These are phyloP conservation scores for Enoplosus armatus DNA, from an alignment of 2,797 vertebrate species.

Conservation along the genomic window DNA sequence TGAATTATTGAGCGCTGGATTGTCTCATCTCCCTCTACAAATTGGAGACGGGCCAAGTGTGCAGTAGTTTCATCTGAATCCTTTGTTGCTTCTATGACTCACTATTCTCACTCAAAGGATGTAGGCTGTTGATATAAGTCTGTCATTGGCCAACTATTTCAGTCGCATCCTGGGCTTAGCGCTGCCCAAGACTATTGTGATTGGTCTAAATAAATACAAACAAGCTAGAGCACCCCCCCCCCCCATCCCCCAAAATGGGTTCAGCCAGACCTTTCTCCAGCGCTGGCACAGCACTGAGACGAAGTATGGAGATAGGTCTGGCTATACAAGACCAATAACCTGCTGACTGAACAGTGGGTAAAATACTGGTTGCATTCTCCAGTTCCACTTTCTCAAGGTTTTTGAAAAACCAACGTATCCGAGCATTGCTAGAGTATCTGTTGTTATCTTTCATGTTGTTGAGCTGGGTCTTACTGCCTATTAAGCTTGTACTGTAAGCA, in stretches of 20 bases:
- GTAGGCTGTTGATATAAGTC: too few species aligned
- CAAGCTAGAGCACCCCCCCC: too few species aligned
- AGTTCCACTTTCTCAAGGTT: slow-evolving; percentile 13
- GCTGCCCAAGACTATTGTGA: too few species aligned
- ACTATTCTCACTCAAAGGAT: too few species aligned
- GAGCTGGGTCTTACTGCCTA: not conserved
- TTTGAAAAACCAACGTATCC: slow-evolving; percentile 3
- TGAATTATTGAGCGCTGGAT: slow-evolving; percentile 30
- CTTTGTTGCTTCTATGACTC: slow-evolving; percentile 36
- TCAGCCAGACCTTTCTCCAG: too few species aligned
- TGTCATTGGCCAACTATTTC: too few species aligned
- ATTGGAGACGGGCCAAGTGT: slow-evolving; percentile 34
- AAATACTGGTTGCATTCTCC: slow-evolving; percentile 18
- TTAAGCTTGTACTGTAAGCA: not conserved
- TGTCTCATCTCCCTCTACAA: slow-evolving; percentile 34
- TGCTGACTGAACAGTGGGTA: slow-evolving; percentile 22
- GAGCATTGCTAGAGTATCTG: not conserved
- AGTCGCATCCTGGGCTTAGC: too few species aligned
- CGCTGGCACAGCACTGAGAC: too few species aligned
- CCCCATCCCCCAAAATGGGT: too few species aligned
- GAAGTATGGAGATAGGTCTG: too few species aligned
- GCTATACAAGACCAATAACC: too few species aligned
- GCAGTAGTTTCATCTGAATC: slow-evolving; percentile 27
- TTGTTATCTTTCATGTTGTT: not conserved
- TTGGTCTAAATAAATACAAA: too few species aligned